Conservation (phyloP, 2,888 invertebrate genomes). For the Arenicola marina region DNA sequence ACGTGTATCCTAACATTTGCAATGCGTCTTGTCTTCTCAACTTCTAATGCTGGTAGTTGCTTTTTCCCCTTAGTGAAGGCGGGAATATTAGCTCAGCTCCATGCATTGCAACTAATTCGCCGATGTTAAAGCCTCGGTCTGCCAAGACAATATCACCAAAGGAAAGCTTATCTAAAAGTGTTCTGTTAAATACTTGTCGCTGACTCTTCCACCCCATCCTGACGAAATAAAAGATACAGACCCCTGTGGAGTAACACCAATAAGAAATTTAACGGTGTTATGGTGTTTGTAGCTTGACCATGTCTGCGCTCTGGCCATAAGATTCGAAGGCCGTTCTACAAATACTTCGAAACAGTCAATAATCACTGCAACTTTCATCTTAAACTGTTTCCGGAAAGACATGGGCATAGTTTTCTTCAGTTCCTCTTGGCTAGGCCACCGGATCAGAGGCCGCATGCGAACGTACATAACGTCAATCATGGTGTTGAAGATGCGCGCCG, state of each 20-base stretch:
- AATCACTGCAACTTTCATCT: slow-evolving; percentile 18
- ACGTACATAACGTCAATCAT: slow-evolving; percentile 16
- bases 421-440: slow-evolving; percentile 26
- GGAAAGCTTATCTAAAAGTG: slow-evolving; percentile 26
- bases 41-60: slow-evolving; percentile 22
- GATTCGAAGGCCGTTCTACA: slow-evolving; percentile 31
- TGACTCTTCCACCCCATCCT: slow-evolving; percentile 37
- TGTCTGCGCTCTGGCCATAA: slow-evolving; percentile 31
- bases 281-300: slow-evolving; percentile 36
- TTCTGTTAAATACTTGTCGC: slow-evolving; percentile 36
- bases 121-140: slow-evolving; percentile 36
- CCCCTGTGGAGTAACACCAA: slow-evolving; percentile 36
- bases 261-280: slow-evolving; percentile 34
- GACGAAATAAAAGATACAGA: slow-evolving; percentile 33
- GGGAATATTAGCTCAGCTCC: not conserved
- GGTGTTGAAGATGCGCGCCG: slow-evolving; percentile 15
- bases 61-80: slow-evolving; percentile 17
- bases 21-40: slow-evolving; percentile 28
- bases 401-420: slow-evolving; percentile 29
- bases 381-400: slow-evolving; percentile 26
- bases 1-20: slow-evolving; percentile 30
- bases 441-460: slow-evolving; percentile 15
- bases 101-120: not conserved
- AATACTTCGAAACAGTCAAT: slow-evolving; percentile 37
- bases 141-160: slow-evolving; percentile 27